Base-by-base conservation (phyloP, 2,888 invertebrate genomes). In the Taenaris catops region DNA sequence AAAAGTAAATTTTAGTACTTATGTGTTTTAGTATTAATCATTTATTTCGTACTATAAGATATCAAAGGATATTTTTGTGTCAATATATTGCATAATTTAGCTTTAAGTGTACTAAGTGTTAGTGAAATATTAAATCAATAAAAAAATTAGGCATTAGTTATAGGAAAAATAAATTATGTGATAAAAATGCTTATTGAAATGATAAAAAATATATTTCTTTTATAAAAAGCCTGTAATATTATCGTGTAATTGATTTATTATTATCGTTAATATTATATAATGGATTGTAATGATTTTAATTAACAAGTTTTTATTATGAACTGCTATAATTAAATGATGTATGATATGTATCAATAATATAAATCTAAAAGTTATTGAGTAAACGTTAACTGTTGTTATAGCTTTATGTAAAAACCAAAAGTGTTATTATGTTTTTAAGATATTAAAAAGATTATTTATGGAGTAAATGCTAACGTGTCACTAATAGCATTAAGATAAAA, bases 361-460 rank as follows among this genome's bases (percentile, higher is more conserved):
- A n/a, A n/a, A n/a, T n/a, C n/a, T n/a, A n/a, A n/a, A n/a, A n/a
- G n/a, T n/a, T n/a, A n/a, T n/a, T n/a, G n/a, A n/a, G n/a, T n/a
- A 69, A 72, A 34, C 70, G 76, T 81, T 80, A 49, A 80, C 73
- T 81, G 75, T 83, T 83, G 80, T 81, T 83, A 78, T 72, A 84
- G 81, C 79, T 83, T 79, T 84, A 80, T 75, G 73, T 71, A 66
- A 67, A n/a, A 78, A 81, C 81, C 83, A 79, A 84, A 83, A 75
- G 78, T 80, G 83, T 83, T 83, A 78, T 78, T 80, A 79, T 74
- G 78, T 81, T 81, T n/a, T 74, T 78, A 80, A 74, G 72, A 63
- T 31, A 23, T 9, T 8, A 14, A 29, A 21, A 27, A 7, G 7
- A n/a, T n/a, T n/a, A n/a, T n/a, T n/a, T n/a, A n/a, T n/a, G n/a